Evolutionary conservation across 2,797 vertebrate species (phyloP).

Genomic region (Danio aesculapii): DNA sequence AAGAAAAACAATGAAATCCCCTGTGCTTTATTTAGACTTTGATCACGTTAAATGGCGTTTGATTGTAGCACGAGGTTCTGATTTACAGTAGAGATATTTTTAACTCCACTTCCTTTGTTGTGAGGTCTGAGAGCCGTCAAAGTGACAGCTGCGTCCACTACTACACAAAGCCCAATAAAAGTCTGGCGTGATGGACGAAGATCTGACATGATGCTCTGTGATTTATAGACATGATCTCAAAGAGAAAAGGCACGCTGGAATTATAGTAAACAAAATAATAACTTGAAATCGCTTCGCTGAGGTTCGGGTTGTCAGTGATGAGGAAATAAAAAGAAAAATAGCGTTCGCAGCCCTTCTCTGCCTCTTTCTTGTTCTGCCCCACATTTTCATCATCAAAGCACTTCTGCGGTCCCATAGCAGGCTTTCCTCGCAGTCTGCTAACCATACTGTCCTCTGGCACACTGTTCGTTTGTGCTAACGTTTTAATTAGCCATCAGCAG

Average conservation of each 20-base stretch:
- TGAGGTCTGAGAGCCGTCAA: conserved; percentile 43
- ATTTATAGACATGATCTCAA: conserved; percentile 29
- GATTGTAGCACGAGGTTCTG: conserved; percentile 26
- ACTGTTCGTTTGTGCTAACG: conserved; percentile 2
- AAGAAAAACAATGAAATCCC: conserved; percentile 61
- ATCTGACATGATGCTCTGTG: background rate
- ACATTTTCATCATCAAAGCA: conserved; percentile 54
- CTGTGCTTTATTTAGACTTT: conserved; percentile 59
- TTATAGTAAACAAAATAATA: conserved; percentile 29
- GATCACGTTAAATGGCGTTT: conserved; percentile 53
- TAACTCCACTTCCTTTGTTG: conserved; percentile 41
- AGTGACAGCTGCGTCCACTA: conserved; percentile 32
- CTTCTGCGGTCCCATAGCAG: conserved; percentile 21
- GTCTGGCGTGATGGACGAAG: conserved; percentile 14
- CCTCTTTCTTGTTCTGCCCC: conserved; percentile 62
- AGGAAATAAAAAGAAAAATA: conserved; percentile 16
- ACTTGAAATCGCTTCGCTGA: conserved; percentile 25
- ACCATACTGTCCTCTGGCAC: conserved; percentile 26
- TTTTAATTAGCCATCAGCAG: conserved; percentile 35
- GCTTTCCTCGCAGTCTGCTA: conserved; percentile 31
- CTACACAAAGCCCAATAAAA: conserved; percentile 19
- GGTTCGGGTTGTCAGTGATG: conserved; percentile 14
- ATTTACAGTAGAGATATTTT: conserved; percentile 36
- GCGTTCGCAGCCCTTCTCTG: conserved; percentile 53
- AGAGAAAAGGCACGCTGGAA: conserved; percentile 6